Evolutionary conservation across 92 coral and sea anemone species (phyloP).

Genomic region (Epizoanthus stellaris): DNA sequence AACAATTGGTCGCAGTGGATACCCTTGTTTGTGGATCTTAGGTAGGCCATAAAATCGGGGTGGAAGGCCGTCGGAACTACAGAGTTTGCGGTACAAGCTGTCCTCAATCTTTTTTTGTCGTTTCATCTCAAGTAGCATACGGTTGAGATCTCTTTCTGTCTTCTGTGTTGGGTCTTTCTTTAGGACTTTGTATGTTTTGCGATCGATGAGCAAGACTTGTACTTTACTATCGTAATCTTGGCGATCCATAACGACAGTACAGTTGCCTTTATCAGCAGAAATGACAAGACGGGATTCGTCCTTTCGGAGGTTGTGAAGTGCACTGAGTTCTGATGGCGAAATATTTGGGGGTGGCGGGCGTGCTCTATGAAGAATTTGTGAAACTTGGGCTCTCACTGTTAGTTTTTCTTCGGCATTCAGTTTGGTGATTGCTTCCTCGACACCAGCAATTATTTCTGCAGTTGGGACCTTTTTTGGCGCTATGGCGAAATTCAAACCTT

Average conservation of each 20-base stretch:
- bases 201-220: background rate
- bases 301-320: background rate
- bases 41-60: conserved; percentile 15
- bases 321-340: background rate
- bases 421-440: conserved; percentile 1
- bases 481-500: conserved; percentile 22
- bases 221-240: background rate
- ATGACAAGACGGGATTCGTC: too few species aligned
- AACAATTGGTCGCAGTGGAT: conserved; percentile 5
- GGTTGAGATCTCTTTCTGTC: background rate
- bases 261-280: too few species aligned
- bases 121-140: background rate
- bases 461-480: conserved; percentile 18
- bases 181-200: background rate
- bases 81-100: background rate
- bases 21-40: background rate
- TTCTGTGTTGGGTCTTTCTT: conserved; percentile 8
- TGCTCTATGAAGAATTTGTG: background rate
- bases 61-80: conserved; percentile 12
- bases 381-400: conserved; percentile 3
- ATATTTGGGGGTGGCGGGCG: background rate
- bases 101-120: background rate
- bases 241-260: background rate
- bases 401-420: conserved; percentile 10
- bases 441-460: conserved; percentile 9